These are phyloP conservation scores for Prionailurus bengalensis DNA, from an alignment of 2,113 vertebrate genomes.

Conservation along the genomic window DNA sequence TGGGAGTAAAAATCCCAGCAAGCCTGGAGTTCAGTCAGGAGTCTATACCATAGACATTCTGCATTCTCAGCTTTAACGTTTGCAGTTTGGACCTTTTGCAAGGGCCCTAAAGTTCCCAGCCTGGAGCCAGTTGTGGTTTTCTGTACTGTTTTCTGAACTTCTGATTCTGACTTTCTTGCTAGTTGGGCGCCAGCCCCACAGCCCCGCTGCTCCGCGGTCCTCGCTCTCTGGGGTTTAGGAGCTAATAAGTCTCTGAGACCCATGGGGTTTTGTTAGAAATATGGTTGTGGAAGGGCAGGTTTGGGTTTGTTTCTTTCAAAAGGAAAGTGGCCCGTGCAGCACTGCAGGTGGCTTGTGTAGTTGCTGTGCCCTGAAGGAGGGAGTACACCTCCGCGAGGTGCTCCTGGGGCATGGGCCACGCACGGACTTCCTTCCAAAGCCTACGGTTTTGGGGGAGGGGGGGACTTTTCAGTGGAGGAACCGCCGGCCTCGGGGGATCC, in stretches of 20 bases:
- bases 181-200: background rate
- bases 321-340: background rate
- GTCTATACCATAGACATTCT: background rate
- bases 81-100: background rate
- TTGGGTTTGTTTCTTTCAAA: background rate
- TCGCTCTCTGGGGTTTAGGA: background rate
- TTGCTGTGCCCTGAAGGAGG: background rate
- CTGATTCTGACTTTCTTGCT: background rate
- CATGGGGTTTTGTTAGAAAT: background rate
- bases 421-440: background rate
- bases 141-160: background rate
- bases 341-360: background rate
- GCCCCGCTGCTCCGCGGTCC: background rate
- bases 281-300: background rate
- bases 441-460: background rate
- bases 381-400: accelerated
- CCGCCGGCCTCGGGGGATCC: background rate
- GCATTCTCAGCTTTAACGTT: background rate
- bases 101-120: too few species aligned
- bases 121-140: background rate
- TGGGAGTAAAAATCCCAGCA: background rate
- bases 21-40: background rate
- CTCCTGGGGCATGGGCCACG: background rate
- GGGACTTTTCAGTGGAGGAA: background rate
- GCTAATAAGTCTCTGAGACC: background rate